phyloP scores from a whole-genome alignment of 35 echinoderm and acorn worm genomes.

The Hemicentrotus pulcherrimus region DNA sequence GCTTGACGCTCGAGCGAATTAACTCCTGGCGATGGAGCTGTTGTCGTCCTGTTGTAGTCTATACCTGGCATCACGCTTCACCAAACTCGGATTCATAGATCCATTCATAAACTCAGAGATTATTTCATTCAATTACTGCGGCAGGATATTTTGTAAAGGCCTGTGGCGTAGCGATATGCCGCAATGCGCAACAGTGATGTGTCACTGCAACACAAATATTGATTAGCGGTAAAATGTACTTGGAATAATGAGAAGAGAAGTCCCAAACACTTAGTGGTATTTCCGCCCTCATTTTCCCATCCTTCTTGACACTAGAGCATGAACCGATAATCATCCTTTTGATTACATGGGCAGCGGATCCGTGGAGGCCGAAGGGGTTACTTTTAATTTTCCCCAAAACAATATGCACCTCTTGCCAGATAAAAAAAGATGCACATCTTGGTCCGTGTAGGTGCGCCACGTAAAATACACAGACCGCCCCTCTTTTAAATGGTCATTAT shows the following conservation, averaged over 20 bases:
- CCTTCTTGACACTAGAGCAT: too few relatives aligned
- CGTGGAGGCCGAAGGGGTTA: too few relatives aligned
- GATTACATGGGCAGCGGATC: too few relatives aligned
- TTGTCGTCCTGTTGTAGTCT: neutral
- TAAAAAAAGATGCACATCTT: too few relatives aligned
- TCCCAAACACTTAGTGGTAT: too few relatives aligned
- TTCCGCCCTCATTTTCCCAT: too few relatives aligned
- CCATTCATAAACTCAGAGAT: neutral
- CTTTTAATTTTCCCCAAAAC: too few relatives aligned
- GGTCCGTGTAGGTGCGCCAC: too few relatives aligned
- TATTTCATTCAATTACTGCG: neutral
- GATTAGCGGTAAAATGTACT: constrained; percentile 1
- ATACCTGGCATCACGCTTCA: neutral
- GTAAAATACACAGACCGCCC: too few relatives aligned
- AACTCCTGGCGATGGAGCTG: neutral
- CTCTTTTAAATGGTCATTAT: too few relatives aligned
- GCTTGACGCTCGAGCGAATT: neutral
- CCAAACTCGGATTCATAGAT: neutral
- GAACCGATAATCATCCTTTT: too few relatives aligned
- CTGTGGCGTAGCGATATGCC: neutral
- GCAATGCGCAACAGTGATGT: constrained; percentile 15
- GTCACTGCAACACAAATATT: neutral
- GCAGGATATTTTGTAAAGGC: neutral
- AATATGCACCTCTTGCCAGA: too few relatives aligned
- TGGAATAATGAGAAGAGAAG: neutral